Evolutionary conservation across 2,888 invertebrate species (phyloP).

Genomic region (Caenorhabditis sp.): DNA sequence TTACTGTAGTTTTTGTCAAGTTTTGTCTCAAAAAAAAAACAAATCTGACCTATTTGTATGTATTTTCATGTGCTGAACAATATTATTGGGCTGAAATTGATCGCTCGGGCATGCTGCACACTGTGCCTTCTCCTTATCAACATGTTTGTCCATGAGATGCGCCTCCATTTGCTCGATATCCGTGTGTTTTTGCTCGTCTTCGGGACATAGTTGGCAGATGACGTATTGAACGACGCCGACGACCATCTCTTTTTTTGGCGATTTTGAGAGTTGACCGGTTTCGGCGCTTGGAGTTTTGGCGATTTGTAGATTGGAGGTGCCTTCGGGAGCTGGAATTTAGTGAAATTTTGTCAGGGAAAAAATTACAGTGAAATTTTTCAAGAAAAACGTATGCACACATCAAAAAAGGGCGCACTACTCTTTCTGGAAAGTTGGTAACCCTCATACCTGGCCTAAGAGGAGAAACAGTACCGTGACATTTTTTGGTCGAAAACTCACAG

Average conservation of each 20-base stretch:
- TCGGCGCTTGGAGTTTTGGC: neutral
- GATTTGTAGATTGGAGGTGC: neutral
- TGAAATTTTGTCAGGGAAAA: no score
- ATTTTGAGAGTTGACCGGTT: neutral
- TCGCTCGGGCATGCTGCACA: constrained; percentile 54
- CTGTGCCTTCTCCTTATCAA: constrained; percentile 52
- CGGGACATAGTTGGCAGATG: constrained; percentile 58
- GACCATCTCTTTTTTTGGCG: constrained; percentile 31
- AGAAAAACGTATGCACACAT: no score
- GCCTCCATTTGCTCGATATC: constrained; percentile 48
- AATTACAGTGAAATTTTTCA: no score
- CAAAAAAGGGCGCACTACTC: no score
- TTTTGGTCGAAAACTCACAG: no score
- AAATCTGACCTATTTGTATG: constrained; percentile 53
- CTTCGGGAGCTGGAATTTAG: no score
- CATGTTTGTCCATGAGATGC: constrained; percentile 50
- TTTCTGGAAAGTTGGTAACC: no score
- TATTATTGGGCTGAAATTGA: constrained; percentile 38
- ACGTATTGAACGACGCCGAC: constrained; percentile 57
- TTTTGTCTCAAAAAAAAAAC: no score
- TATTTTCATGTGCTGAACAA: constrained; percentile 47
- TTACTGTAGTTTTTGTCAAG: no score
- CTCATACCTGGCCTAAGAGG: no score
- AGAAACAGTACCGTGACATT: no score
- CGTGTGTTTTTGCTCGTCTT: constrained; percentile 47